Evolutionary conservation across 2,113 vertebrate genomes (phyloP).

Genomic region (Regulus satrapa): DNA sequence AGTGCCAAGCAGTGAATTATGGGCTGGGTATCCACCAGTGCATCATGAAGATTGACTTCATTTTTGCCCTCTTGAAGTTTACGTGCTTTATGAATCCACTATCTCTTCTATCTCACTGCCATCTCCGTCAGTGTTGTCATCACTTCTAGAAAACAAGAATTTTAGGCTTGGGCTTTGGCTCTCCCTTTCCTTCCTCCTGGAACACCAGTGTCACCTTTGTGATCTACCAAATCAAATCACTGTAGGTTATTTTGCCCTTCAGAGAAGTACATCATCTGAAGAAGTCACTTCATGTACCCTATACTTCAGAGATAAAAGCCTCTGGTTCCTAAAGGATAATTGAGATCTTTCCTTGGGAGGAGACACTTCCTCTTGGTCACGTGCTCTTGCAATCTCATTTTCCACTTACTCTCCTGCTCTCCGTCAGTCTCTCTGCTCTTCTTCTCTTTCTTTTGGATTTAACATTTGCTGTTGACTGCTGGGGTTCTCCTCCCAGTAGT

Average conservation of each 20-base stretch:
- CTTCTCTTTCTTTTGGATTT: constrained; percentile 6
- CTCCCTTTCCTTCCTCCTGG: background rate
- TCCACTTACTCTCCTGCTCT: background rate
- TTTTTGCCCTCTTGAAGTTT: background rate
- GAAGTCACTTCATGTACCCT: background rate
- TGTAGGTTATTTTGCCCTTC: background rate
- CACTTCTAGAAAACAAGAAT: constrained; percentile 45
- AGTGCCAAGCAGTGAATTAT: constrained; percentile 44
- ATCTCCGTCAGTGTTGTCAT: background rate
- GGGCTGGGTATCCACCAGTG: constrained; percentile 12
- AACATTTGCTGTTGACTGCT: background rate
- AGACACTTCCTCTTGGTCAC: background rate
- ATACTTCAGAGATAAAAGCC: constrained; percentile 55
- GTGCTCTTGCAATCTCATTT: background rate
- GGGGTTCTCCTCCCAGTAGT: background rate
- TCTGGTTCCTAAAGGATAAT: constrained; percentile 64
- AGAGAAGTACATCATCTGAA: background rate
- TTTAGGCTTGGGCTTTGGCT: constrained; percentile 12
- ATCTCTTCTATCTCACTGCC: background rate
- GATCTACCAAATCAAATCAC: background rate
- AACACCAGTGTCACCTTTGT: background rate
- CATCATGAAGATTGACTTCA: constrained; percentile 72
- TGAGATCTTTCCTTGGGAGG: constrained; percentile 62
- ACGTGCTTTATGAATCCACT: constrained; percentile 33
- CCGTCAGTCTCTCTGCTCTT: background rate